These are phyloP conservation scores for Eleutherodactylus coqui DNA, from an alignment of 2,797 vertebrate species.

Conservation along the genomic window DNA sequence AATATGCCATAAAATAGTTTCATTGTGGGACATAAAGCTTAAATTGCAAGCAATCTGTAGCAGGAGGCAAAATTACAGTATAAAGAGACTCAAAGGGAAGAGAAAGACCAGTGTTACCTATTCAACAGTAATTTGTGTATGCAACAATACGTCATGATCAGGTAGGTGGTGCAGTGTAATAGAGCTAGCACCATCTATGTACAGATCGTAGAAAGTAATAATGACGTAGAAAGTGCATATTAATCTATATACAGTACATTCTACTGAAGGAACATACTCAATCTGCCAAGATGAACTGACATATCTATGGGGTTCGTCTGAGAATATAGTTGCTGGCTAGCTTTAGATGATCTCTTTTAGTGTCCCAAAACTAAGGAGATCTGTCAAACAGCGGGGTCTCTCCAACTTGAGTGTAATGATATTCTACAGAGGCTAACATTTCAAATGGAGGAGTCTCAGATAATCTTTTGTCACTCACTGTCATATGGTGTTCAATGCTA, in stretches of 20 bases:
- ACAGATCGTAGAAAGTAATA: too few relatives aligned
- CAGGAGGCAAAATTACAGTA: too few relatives aligned
- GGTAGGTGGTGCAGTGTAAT: too few relatives aligned
- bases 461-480: not conserved
- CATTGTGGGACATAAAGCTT: too few relatives aligned
- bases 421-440: not conserved
- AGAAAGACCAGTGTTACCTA: too few relatives aligned
- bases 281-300: not conserved
- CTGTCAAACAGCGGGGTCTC: not conserved
- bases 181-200: too few relatives aligned
- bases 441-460: not conserved
- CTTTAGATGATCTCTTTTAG: not conserved
- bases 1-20: too few relatives aligned
- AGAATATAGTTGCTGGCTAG: not conserved
- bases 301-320: not conserved
- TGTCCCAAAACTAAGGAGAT: not conserved
- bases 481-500: not conserved
- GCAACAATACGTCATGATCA: too few relatives aligned
- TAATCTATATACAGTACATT: not conserved
- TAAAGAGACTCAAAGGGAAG: too few relatives aligned
- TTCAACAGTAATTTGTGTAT: too few relatives aligned
- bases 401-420: not conserved
- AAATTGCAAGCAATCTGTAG: too few relatives aligned
- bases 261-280: not conserved
- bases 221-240: too few relatives aligned